Percentiles rank a stretch among this genome's conserved stretches.
Evolutionary conservation across 2,797 vertebrate genomes (phyloP).

Genomic region (Chanos chanos): DNA sequence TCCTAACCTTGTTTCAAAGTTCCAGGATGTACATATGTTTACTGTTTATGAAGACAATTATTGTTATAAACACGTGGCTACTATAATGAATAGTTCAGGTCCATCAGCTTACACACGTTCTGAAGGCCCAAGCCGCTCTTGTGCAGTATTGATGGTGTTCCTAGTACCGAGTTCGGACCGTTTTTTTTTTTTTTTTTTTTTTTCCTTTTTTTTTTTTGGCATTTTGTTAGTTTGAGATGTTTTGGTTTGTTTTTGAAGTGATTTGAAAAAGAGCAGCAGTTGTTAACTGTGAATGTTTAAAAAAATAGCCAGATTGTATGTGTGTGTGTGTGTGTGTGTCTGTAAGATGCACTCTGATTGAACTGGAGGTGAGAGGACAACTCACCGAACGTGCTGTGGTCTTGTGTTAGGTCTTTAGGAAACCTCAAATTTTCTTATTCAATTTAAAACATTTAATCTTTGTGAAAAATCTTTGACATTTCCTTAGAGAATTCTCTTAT

Average conservation of each 20-base stretch:
- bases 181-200: too few species aligned
- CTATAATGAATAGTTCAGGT: too few species aligned
- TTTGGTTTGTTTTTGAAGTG: constrained; percentile 18
- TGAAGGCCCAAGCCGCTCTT: too few species aligned
- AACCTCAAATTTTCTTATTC: not conserved
- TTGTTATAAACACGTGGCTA: too few species aligned
- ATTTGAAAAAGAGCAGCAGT: constrained; percentile 1
- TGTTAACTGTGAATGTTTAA: constrained; percentile 8
- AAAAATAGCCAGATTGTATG: constrained; percentile 3
- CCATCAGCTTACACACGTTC: too few species aligned
- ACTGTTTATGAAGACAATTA: not conserved
- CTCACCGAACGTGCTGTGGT: constrained; percentile 17
- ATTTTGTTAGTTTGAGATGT: not conserved
- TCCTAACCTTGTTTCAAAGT: not conserved
- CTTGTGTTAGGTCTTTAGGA: too few species aligned
- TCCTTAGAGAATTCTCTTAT: not conserved
- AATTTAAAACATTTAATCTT: not conserved
- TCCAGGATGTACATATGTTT: constrained; percentile 11
- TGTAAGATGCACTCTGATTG: constrained; percentile 15
- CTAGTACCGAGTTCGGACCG: too few species aligned
- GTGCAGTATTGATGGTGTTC: too few species aligned
- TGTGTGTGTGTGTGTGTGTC: not conserved
- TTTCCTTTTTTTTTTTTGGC: too few species aligned
- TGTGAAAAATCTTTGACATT: constrained; percentile 6
- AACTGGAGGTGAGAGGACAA: constrained; percentile 45